These are phyloP conservation scores for Riparia riparia DNA, from an alignment of 2,113 vertebrate genomes.

Conservation along the genomic window DNA sequence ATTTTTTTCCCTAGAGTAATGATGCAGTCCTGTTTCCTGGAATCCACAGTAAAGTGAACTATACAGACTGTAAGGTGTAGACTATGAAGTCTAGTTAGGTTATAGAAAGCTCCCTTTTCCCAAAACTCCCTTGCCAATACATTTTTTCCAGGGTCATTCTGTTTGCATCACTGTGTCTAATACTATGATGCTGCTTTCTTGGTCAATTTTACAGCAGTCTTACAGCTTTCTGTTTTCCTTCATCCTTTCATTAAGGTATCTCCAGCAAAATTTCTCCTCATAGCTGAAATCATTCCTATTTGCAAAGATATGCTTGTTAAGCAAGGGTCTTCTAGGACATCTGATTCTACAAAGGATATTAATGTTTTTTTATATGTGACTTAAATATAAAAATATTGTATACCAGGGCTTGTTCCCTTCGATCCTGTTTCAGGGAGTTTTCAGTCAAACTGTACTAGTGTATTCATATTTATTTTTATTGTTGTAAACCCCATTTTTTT, in stretches of 20 bases:
- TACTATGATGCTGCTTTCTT: not conserved
- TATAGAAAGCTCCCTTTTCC: not conserved
- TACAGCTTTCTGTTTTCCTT: not conserved
- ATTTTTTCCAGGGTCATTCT: not conserved
- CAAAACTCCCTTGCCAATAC: not conserved
- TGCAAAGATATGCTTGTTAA: not conserved
- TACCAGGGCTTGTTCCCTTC: not conserved
- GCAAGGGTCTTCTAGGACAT: not conserved
- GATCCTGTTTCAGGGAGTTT: not conserved
- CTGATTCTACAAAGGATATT: not conserved
- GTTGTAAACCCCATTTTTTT: not conserved
- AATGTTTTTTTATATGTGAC: not conserved
- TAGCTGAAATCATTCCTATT: not conserved
- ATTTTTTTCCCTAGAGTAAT: not conserved
- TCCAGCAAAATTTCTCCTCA: not conserved
- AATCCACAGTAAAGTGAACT: not conserved
- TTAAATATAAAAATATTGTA: not conserved
- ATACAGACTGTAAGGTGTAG: not conserved
- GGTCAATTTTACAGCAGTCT: not conserved
- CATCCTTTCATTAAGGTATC: not conserved
- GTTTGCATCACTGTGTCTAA: not conserved
- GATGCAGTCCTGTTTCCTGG: not conserved
- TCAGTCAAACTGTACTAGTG: not conserved
- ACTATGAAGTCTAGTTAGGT: not conserved
- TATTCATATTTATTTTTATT: not conserved